These are phyloP conservation scores for Drosophila punjabiensis DNA, from an alignment of 1,140 invertebrate genomes.

Conservation along the genomic window DNA sequence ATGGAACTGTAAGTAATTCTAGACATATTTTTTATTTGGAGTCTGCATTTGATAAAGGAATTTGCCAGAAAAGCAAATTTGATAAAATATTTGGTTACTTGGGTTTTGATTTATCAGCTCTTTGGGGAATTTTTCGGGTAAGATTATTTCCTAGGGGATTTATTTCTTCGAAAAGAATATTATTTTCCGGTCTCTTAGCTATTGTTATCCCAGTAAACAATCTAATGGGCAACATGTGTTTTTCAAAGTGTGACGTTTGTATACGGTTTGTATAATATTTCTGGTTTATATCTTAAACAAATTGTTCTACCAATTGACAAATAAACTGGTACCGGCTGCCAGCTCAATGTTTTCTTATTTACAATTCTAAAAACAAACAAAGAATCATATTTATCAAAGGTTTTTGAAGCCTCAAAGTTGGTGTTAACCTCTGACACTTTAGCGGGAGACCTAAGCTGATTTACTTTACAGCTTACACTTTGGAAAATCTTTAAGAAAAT, in stretches of 20 bases:
- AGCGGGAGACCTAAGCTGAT: not conserved
- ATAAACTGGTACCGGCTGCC: conserved; percentile 22
- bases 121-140: too few species aligned
- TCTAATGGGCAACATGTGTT: conserved; percentile 10
- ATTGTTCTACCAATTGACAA: not conserved
- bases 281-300: conserved; percentile 9
- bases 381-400: not conserved
- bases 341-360: conserved; percentile 21
- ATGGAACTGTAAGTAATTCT: conserved; percentile 7
- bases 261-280: not conserved
- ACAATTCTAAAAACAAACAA: not conserved
- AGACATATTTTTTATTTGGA: conserved; percentile 14
- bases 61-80: not conserved
- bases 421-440: conserved; percentile 17
- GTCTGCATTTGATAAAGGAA: conserved; percentile 6
- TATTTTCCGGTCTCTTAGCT: not conserved
- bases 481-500: not conserved
- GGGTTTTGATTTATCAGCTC: not conserved
- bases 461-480: not conserved
- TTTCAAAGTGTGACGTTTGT: not conserved
- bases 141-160: not conserved
- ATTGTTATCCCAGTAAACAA: conserved; percentile 1
- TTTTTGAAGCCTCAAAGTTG: not conserved
- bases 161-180: not conserved
- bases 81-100: not conserved